phyloP scores from a whole-genome alignment of 2,888 invertebrate genomes.

The Pristionchus fissidentatus region DNA sequence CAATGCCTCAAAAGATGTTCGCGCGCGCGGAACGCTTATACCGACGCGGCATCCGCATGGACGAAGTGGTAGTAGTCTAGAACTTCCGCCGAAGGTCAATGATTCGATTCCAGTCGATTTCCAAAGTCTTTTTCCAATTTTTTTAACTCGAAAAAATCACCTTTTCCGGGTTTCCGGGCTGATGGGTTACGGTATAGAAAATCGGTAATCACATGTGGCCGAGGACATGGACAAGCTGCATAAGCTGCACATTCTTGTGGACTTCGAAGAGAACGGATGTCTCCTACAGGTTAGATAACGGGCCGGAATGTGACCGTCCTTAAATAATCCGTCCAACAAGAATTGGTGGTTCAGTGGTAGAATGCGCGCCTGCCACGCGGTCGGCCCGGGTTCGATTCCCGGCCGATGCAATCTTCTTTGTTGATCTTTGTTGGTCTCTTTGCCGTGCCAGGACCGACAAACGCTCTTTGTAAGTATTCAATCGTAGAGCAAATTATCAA shows the following conservation, averaged over 20 bases:
- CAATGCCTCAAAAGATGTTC: no score
- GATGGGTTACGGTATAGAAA: no score
- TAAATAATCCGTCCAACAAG: not conserved
- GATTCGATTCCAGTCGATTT: no score
- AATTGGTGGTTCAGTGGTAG: conserved; percentile 73
- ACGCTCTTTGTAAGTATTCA: conserved; percentile 98
- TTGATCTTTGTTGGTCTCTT: conserved; percentile 80
- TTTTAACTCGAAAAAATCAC: no score
- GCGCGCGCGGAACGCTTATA: no score
- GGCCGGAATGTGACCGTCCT: no score
- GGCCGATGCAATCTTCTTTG: conserved; percentile 64
- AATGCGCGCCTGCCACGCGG: conserved; percentile 74
- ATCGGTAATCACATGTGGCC: conserved; percentile 53
- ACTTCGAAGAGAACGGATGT: conserved; percentile 97
- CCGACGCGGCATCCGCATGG: no score
- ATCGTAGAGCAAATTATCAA: conserved; percentile 89
- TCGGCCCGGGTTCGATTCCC: conserved; percentile 74
- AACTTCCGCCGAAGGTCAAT: no score
- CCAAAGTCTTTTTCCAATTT: no score
- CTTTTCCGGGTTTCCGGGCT: no score
- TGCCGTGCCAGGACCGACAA: conserved; percentile 95
- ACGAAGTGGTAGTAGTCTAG: no score
- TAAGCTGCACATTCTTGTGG: conserved; percentile 92
- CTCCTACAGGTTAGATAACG: conserved; percentile 85
- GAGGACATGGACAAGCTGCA: conserved; percentile 79